These are phyloP conservation scores for Proteles cristata DNA, from an alignment of 2,113 vertebrate species.

Conservation along the genomic window DNA sequence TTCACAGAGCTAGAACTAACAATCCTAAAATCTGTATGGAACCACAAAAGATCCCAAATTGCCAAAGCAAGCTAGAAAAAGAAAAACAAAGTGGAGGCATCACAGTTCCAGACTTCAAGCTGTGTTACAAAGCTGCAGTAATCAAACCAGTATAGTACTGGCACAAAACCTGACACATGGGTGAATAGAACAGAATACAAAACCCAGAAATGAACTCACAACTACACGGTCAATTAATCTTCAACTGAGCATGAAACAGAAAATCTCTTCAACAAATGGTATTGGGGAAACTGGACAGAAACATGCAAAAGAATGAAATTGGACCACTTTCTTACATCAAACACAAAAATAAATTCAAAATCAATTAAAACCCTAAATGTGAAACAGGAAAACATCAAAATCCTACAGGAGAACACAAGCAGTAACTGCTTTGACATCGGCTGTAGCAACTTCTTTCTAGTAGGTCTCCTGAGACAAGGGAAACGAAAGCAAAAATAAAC, in stretches of 20 bases:
- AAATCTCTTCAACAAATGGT: background rate
- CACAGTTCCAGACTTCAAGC: background rate
- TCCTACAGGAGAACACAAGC: background rate
- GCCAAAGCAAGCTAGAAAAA: background rate
- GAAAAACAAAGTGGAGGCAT: background rate
- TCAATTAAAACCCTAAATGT: background rate
- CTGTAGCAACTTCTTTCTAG: background rate
- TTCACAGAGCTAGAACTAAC: background rate
- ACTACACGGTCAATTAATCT: background rate
- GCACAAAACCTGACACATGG: background rate
- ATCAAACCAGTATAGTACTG: background rate
- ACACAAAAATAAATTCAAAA: background rate
- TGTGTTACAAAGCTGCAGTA: background rate
- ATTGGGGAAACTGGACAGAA: background rate
- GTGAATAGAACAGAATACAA: background rate
- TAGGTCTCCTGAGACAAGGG: background rate
- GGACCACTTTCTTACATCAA: background rate
- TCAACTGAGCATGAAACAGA: background rate
- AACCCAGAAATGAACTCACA: background rate
- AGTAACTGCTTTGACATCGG: background rate
- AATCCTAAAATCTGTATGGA: background rate
- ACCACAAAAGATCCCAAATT: background rate
- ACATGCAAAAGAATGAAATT: background rate
- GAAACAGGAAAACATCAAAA: background rate
- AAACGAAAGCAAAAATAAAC: background rate